Conservation (phyloP, 2,888 invertebrate species). For the Leistus spinibarbis region DNA sequence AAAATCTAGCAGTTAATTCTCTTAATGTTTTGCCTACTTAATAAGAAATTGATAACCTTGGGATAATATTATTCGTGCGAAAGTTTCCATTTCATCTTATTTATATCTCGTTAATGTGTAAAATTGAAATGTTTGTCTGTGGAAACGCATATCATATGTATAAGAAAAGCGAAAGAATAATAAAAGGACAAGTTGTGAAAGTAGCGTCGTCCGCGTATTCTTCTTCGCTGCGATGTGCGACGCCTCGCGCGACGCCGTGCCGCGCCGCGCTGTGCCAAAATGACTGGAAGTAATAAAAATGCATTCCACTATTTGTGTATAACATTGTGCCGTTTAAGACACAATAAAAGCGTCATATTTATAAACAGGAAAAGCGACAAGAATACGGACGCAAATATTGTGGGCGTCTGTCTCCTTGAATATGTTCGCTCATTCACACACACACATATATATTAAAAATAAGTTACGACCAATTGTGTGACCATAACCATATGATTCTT, state of each 20-base stretch:
- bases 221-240: not conserved
- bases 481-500: too few relatives aligned
- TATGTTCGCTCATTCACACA: not conserved
- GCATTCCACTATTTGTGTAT: slow-evolving; percentile 51
- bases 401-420: not conserved
- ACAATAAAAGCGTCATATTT: slow-evolving; percentile 33
- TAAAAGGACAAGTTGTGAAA: not conserved
- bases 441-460: not conserved
- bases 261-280: slow-evolving; percentile 11
- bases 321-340: slow-evolving; percentile 48
- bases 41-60: too few relatives aligned
- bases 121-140: too few relatives aligned
- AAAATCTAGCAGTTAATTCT: too few relatives aligned
- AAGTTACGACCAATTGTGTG: too few relatives aligned
- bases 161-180: not conserved
- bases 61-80: too few relatives aligned
- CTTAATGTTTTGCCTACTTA: too few relatives aligned
- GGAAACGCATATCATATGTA: too few relatives aligned
- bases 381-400: slow-evolving; percentile 15
- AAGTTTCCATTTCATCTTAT: too few relatives aligned
- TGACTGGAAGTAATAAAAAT: slow-evolving; percentile 47
- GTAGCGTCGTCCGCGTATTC: not conserved
- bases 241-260: not conserved
- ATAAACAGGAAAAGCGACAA: slow-evolving; percentile 35
- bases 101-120: too few relatives aligned